Evolutionary conservation across 2,888 invertebrate species (phyloP).

Genomic region (Heteromurus nitidus): DNA sequence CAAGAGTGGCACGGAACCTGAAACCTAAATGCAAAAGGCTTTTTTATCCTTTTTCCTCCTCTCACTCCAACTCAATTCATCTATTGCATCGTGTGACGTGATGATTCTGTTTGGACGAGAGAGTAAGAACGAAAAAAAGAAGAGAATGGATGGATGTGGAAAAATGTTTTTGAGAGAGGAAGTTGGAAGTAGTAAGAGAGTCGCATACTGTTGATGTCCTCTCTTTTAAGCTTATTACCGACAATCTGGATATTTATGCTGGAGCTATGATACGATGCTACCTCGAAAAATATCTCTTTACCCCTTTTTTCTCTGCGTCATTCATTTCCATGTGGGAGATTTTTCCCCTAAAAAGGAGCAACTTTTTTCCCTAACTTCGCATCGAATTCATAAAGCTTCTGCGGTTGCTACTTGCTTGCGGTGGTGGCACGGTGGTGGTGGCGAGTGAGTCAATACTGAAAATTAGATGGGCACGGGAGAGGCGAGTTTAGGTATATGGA

Average conservation of each 20-base stretch:
- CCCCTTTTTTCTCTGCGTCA: slow-evolving; percentile 15
- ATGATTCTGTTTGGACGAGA: slow-evolving; percentile 7
- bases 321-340: too few species aligned
- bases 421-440: too few species aligned
- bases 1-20: slow-evolving; percentile 13
- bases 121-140: background rate
- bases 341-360: too few species aligned
- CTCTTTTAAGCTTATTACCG: slow-evolving; percentile 18
- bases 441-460: background rate
- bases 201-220: slow-evolving; percentile 20
- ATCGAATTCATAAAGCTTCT: too few species aligned
- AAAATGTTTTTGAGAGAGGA: slow-evolving; percentile 6
- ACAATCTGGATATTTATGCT: background rate
- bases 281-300: slow-evolving; percentile 25
- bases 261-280: too few species aligned
- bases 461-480: background rate
- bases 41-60: background rate
- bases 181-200: slow-evolving; percentile 13
- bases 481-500: too few species aligned
- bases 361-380: background rate
- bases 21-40: slow-evolving; percentile 45
- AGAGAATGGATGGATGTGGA: slow-evolving; percentile 21
- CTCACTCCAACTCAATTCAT: background rate
- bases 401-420: slow-evolving; percentile 5
- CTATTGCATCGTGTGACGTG: background rate